These are phyloP conservation scores for Sus cebifrons DNA, from an alignment of 2,797 vertebrate species.

Conservation along the genomic window DNA sequence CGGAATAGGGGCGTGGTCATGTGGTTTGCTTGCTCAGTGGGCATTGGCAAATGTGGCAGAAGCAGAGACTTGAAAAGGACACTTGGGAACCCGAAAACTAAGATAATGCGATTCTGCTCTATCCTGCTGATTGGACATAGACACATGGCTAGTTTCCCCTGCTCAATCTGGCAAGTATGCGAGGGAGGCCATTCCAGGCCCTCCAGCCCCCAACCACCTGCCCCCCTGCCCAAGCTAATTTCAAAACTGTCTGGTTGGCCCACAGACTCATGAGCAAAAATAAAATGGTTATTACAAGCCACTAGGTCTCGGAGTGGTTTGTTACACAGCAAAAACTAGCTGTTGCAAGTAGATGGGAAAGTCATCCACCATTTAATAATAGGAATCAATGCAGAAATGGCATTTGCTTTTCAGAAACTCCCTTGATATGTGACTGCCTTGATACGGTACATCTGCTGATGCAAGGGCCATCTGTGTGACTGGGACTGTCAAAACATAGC, in stretches of 20 bases:
- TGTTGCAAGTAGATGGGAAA: conserved; percentile 17
- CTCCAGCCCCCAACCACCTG: neutral
- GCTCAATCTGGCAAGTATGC: neutral
- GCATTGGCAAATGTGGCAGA: neutral
- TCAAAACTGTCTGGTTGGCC: neutral
- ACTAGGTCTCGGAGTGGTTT: neutral
- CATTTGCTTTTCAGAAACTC: conserved; percentile 66
- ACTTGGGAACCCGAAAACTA: neutral
- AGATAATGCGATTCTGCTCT: neutral
- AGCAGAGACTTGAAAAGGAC: neutral
- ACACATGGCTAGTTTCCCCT: neutral
- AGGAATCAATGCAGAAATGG: neutral
- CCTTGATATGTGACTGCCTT: neutral
- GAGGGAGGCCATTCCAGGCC: neutral
- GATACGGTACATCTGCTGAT: neutral
- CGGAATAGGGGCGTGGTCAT: neutral
- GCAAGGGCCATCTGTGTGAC: neutral
- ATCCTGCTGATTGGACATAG: neutral
- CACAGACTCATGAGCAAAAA: neutral
- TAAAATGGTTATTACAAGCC: neutral
- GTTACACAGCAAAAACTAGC: conserved; percentile 51
- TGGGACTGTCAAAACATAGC: conserved; percentile 28
- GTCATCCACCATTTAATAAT: neutral
- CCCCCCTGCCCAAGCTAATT: neutral
- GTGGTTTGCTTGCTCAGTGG: conserved; percentile 27